These are phyloP conservation scores for Murina feae DNA, from an alignment of 2,113 vertebrate species.

Conservation along the genomic window DNA sequence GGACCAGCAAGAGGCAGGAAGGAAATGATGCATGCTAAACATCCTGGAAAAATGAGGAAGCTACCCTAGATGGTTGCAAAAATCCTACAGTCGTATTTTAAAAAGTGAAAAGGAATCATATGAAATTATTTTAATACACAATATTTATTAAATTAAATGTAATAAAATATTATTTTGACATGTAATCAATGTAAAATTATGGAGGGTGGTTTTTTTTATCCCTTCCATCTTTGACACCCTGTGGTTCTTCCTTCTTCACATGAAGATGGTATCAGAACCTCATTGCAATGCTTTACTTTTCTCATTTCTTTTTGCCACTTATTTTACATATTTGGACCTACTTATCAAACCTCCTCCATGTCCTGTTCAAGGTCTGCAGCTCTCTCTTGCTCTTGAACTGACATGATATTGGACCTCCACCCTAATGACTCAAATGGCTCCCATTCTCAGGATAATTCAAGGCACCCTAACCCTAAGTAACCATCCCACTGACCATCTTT, in stretches of 20 bases:
- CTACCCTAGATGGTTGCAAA: background rate
- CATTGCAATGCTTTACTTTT: background rate
- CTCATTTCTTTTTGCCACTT: background rate
- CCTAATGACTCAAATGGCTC: background rate
- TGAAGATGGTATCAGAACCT: background rate
- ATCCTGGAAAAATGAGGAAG: background rate
- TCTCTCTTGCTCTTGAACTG: background rate
- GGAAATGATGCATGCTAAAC: slow-evolving; percentile 30
- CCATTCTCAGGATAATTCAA: background rate
- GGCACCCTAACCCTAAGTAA: background rate
- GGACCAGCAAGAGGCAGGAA: slow-evolving; percentile 40
- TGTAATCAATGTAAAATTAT: too few relatives aligned
- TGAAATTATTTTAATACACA: too few relatives aligned
- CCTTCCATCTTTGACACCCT: background rate
- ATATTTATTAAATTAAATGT: too few relatives aligned
- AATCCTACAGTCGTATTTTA: background rate
- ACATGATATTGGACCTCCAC: background rate
- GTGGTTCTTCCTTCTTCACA: background rate
- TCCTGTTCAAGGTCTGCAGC: background rate
- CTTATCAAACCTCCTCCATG: background rate
- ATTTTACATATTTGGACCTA: background rate
- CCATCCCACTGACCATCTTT: background rate
- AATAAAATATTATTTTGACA: too few relatives aligned
- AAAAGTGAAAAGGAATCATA: too few relatives aligned
- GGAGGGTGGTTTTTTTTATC: background rate